Base-by-base conservation (phyloP, 2,888 invertebrate genomes). In the Rapana venosa region DNA sequence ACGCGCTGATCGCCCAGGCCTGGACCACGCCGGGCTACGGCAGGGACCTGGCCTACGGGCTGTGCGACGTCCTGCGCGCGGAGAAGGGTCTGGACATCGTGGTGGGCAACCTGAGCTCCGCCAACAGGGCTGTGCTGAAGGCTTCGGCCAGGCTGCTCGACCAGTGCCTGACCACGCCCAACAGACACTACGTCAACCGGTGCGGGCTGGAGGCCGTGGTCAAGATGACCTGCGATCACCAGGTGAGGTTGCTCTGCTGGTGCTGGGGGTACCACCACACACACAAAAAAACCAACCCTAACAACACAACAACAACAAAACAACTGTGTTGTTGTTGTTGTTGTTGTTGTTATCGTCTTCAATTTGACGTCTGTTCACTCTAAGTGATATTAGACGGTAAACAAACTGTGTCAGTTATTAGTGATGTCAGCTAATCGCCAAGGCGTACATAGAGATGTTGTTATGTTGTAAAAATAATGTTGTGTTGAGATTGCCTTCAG, bases 11-110 rank as follows among this genome's bases (percentile, higher is more conserved):
- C 90, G 94, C 94, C 77, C 94, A 98, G 96, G 99, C 99, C n/a
- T 99, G 99, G 99, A 98, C 98, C 0, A 98, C 99, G 35, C 99
- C 99, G 5, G 98, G 98, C 0, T 98, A 98, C 95, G 99, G 91
- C 0, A 98, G 99, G 96, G 98, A 97, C 96, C 97, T 99, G 88
- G 99, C 99, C 61, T 98, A 98, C 95, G 98, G 98, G 22, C 97
- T 99, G 88, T 99, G 99, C 96, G 99, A 99, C 95, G 98, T 98
- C 0, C 96, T 99, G 89, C 97, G 98, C 93, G 97, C 97, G 90
- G 98, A 98, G 92, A 98, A 98, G 17, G 99, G 98, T 0, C 97
- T 99, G 79, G 98, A 99, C 96, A 97, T 98, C 90, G 97, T 99
- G 32, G 94, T 96, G 4, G 92, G 93, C 87, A 95, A 95, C 90